Evolutionary conservation across 2,113 vertebrate genomes (phyloP).

Genomic region (Suncus etruscus): DNA sequence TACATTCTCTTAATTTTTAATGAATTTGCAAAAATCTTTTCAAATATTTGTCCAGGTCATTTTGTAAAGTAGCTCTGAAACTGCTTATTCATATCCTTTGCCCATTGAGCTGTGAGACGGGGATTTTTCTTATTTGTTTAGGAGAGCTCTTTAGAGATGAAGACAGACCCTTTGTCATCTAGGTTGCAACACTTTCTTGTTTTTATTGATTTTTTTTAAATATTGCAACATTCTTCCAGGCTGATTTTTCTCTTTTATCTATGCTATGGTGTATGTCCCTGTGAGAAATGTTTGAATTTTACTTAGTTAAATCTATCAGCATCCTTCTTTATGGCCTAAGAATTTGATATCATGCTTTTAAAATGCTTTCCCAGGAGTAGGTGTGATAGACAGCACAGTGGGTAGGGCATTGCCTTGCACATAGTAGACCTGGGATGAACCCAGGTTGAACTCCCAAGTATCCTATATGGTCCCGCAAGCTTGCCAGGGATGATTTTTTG

Average conservation of each 20-base stretch:
- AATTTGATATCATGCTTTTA: constrained; percentile 36
- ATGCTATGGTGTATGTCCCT: constrained; percentile 14
- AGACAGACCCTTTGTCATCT: neutral
- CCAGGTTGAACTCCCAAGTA: too few relatives aligned
- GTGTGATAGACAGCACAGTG: too few relatives aligned
- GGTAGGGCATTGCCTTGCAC: too few relatives aligned
- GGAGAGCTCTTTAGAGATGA: constrained; percentile 21
- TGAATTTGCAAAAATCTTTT: neutral
- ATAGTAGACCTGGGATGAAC: too few relatives aligned
- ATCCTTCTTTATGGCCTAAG: neutral
- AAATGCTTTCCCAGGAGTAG: neutral
- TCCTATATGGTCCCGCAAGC: too few relatives aligned
- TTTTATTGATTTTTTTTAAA: neutral
- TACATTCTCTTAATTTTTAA: constrained; percentile 26
- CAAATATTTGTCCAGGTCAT: neutral
- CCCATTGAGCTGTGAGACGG: neutral
- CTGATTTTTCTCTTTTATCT: neutral
- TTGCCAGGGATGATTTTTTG: too few relatives aligned
- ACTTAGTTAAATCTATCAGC: neutral
- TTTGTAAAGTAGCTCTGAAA: neutral
- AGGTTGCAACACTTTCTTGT: neutral
- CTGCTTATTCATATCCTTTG: constrained; percentile 16
- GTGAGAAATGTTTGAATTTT: constrained; percentile 44
- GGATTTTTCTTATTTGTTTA: neutral
- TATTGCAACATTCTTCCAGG: constrained; percentile 2